Base-by-base conservation (phyloP, 23 tunicate genomes). In the Halocynthia roretzi region DNA sequence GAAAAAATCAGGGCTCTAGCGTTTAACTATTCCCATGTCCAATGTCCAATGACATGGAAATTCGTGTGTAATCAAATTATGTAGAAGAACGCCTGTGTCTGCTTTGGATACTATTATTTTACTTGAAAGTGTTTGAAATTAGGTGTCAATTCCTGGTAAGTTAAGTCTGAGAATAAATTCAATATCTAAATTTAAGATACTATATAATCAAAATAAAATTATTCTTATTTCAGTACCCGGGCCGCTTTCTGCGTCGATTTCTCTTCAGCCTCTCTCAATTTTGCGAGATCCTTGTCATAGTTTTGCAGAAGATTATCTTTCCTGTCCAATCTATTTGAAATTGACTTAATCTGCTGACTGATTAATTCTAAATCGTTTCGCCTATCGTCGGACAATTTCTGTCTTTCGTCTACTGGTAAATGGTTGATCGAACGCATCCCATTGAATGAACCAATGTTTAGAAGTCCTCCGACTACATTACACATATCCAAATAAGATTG, bases 281-380 rank as follows among this genome's bases (percentile, higher is more conserved):
- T 89, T 7, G 68, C 71, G 10, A 89, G 79, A 76, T 89, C 96
- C 63, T 84, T 89, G 74, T 89, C 96, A 49, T 89, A 89, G 0
- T 87, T 87, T 80, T 89, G 96, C 65, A 89, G 53, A 64, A 89
- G 57, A n/a, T 89, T 87, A 50, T 89, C 96, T 76, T 89, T 89
- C n/a, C 96, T 57, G 68, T 89, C 96, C 78, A 89, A 75, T 52
- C 86, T 80, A 51, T 83, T 87, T 62, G 82, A 48, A 68, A 86
- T 54, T 19, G 96, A 89, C 70, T 83, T 89, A 58, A 84, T 75
- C 7, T 67, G 77, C 23, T 75, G 70, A 50, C 77, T 63, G 53
- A 89, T 80, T 54, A 56, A 54, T 40, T 89, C 88, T 17, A 83
- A 53, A 64, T 89, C 96, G 44, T 58, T 53, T 61, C 83, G 80